phyloP scores from a whole-genome alignment of 1,140 invertebrate genomes.

The Brachystomella parvula region DNA sequence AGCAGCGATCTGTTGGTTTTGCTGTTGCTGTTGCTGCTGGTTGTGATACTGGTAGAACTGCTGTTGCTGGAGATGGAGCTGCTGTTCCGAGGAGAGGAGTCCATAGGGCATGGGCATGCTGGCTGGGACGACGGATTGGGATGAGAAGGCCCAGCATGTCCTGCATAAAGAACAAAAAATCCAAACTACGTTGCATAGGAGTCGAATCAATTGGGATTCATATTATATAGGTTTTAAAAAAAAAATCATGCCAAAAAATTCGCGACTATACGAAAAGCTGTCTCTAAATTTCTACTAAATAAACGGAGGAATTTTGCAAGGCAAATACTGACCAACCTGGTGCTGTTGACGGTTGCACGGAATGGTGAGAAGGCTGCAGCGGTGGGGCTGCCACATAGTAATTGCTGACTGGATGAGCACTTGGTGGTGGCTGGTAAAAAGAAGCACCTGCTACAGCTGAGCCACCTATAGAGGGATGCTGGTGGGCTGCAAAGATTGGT shows the following conservation, averaged over 20 bases:
- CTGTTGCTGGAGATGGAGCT: constrained; percentile 30
- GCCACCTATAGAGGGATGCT: constrained; percentile 5
- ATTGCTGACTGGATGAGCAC: constrained; percentile 20
- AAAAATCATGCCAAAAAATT: constrained; percentile 7
- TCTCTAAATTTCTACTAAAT: not conserved
- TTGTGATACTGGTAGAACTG: constrained; percentile 19
- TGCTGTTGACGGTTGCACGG: constrained; percentile 30
- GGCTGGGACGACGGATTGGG: constrained; percentile 38
- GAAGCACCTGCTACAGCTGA: constrained; percentile 24
- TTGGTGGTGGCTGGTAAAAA: constrained; percentile 27
- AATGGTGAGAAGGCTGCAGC: constrained; percentile 30
- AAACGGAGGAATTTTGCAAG: constrained; percentile 4
- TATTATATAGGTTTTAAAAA: not conserved
- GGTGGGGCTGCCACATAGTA: constrained; percentile 22
- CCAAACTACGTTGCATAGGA: constrained; percentile 36
- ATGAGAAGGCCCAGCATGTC: constrained; percentile 38
- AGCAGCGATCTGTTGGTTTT: constrained; percentile 19
- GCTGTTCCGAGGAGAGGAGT: constrained; percentile 26
- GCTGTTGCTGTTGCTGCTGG: constrained; percentile 31
- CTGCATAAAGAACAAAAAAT: constrained; percentile 32
- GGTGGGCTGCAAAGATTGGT: constrained; percentile 24
- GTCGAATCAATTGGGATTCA: not conserved
- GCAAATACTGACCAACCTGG: constrained; percentile 39
- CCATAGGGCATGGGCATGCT: constrained; percentile 38
- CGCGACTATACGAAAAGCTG: no score